Conservation (phyloP, 64 coral and sea anemone species). For the Hydrozoanthus tunicans region DNA sequence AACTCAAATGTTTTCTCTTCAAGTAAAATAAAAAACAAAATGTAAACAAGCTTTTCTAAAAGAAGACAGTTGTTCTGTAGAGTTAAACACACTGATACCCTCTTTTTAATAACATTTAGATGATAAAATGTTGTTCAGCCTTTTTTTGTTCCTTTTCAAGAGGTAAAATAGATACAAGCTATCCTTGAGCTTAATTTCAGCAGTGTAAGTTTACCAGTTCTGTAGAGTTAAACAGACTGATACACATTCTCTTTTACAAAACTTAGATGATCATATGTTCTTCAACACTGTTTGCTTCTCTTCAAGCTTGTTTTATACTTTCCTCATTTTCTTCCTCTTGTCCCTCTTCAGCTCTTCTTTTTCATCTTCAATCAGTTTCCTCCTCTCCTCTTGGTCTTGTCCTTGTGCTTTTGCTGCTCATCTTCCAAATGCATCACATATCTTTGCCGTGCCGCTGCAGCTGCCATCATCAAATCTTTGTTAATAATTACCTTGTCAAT, state of each 20-base stretch:
- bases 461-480: too few relatives aligned
- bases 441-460: background rate
- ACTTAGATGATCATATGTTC: background rate
- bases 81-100: background rate
- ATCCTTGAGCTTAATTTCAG: background rate
- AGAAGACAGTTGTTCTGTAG: background rate
- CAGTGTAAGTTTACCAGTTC: background rate
- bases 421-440: background rate
- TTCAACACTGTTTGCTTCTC: background rate
- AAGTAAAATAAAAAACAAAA: background rate
- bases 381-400: conserved; percentile 22
- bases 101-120: background rate
- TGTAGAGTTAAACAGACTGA: background rate
- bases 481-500: too few relatives aligned
- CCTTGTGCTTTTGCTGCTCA: background rate
- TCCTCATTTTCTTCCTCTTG: conserved; percentile 15
- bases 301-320: background rate
- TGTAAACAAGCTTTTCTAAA: background rate
- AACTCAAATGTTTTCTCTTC: background rate
- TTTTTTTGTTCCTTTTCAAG: background rate
- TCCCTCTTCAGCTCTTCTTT: background rate
- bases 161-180: background rate
- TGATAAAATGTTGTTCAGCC: background rate
- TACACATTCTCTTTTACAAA: too few relatives aligned
- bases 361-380: conserved; percentile 39